Evolutionary conservation across 30 jellyfish, hydroid and myxozoan species (phyloP).

Genomic region (Chironex yamaguchii): DNA sequence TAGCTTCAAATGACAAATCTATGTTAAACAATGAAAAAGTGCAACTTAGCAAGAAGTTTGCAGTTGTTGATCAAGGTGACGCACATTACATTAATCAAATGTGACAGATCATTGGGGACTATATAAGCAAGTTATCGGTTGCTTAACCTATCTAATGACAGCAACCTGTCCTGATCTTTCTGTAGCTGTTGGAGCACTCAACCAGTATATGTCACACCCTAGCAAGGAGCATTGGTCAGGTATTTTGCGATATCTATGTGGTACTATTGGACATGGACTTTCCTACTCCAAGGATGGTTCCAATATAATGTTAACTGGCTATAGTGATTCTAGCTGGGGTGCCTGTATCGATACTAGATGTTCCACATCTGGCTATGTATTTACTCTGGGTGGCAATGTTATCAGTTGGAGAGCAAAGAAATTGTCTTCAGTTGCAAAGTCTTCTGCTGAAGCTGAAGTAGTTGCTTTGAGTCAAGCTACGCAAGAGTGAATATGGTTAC

Average conservation of each 20-base stretch:
- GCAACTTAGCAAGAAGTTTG: slow-evolving; percentile 22
- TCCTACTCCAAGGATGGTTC: not conserved
- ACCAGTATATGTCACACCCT: slow-evolving; percentile 54
- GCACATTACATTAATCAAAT: slow-evolving; percentile 2
- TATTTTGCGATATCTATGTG: slow-evolving; percentile 16
- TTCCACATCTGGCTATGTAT: slow-evolving; percentile 26
- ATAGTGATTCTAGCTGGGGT: slow-evolving; percentile 14
- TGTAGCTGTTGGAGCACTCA: slow-evolving; percentile 26
- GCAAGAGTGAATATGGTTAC: too few relatives aligned
- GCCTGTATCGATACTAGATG: not conserved
- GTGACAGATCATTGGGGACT: slow-evolving; percentile 5
- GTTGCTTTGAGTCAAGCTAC: slow-evolving; percentile 52
- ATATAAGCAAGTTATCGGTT: slow-evolving; percentile 40
- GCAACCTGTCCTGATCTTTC: slow-evolving; percentile 58
- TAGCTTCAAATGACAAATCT: slow-evolving; percentile 20
- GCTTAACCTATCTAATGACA: slow-evolving; percentile 23
- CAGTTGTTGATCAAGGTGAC: slow-evolving; percentile 11
- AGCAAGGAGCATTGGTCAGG: slow-evolving; percentile 41
- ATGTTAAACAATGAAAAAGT: slow-evolving; percentile 21
- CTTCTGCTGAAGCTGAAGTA: slow-evolving; percentile 45
- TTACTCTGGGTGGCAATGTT: slow-evolving; percentile 3
- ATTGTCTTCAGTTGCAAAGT: slow-evolving; percentile 33
- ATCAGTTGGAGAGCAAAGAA: slow-evolving; percentile 42
- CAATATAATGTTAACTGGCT: not conserved
- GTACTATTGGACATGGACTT: slow-evolving; percentile 14